A percentile compares a stretch with the other conserved stretches of the same genome.
Evolutionary conservation across 2,888 invertebrate species (phyloP).

Genomic region (Microchrysa polita): DNA sequence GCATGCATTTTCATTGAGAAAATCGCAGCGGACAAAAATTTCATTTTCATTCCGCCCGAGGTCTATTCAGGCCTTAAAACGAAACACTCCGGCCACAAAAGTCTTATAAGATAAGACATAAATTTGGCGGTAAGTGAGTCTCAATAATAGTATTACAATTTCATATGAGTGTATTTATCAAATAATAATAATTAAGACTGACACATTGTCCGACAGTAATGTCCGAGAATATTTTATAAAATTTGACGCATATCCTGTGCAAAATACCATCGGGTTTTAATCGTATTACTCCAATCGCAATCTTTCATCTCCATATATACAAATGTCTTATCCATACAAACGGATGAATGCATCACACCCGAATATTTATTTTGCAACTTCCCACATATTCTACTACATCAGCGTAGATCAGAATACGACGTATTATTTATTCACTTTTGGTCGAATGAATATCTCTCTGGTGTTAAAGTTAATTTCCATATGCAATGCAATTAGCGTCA

Average conservation of each 20-base stretch:
- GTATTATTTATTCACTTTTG: neutral
- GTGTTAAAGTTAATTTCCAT: conserved; percentile 38
- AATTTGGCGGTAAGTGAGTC: too few relatives aligned
- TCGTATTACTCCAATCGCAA: too few relatives aligned
- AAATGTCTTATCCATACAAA: neutral
- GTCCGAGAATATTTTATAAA: too few relatives aligned
- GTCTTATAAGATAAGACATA: too few relatives aligned
- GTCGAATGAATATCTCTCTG: neutral
- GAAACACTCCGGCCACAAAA: too few relatives aligned
- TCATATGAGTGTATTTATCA: neutral
- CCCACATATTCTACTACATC: conserved; percentile 34
- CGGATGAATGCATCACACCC: neutral
- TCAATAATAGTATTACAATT: too few relatives aligned
- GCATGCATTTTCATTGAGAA: too few relatives aligned
- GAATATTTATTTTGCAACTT: conserved; percentile 1
- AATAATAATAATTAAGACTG: conserved; percentile 25
- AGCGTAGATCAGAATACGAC: neutral
- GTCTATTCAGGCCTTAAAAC: too few relatives aligned
- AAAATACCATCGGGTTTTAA: too few relatives aligned
- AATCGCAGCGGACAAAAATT: too few relatives aligned
- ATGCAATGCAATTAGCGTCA: conserved; percentile 40
- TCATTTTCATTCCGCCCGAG: too few relatives aligned
- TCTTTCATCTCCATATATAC: neutral
- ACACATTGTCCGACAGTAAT: conserved; percentile 18
- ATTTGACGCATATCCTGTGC: too few relatives aligned